phyloP scores from a whole-genome alignment of 2,797 vertebrate genomes.

The Limosa lapponica region DNA sequence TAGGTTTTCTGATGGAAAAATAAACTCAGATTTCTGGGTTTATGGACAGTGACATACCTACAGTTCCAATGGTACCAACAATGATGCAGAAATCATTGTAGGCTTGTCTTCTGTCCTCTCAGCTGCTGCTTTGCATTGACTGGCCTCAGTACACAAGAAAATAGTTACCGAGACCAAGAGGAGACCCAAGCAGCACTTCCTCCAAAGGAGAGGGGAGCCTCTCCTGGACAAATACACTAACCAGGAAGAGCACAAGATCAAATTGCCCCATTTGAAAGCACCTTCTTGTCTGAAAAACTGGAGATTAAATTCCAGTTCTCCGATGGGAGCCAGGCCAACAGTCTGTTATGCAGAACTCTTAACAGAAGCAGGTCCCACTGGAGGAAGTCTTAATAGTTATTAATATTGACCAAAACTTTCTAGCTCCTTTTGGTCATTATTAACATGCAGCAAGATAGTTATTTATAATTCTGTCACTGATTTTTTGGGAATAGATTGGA shows the following conservation, averaged over 20 bases:
- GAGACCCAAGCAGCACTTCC: not conserved
- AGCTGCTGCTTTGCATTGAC: constrained; percentile 82
- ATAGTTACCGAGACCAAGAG: constrained; percentile 77
- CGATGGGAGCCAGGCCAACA: not conserved
- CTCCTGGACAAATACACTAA: not conserved
- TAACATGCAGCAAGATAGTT: not conserved
- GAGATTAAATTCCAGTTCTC: not conserved
- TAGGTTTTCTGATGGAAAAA: not conserved
- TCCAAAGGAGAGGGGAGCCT: not conserved
- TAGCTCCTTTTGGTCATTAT: not conserved
- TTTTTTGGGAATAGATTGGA: not conserved
- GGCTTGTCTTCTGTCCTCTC: constrained; percentile 85
- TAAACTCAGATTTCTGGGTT: not conserved
- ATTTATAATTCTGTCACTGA: not conserved
- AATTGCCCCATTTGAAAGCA: not conserved
- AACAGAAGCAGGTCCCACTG: not conserved
- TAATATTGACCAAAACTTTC: not conserved
- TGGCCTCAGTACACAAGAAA: constrained; percentile 83
- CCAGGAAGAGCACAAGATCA: not conserved
- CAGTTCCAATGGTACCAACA: constrained; percentile 80
- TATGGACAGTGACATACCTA: constrained; percentile 67
- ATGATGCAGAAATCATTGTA: constrained; percentile 79
- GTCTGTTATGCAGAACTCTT: not conserved
- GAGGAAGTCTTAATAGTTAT: not conserved
- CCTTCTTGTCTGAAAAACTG: not conserved